phyloP scores from a whole-genome alignment of 2,797 vertebrate genomes.

The Sebastes cheni region DNA sequence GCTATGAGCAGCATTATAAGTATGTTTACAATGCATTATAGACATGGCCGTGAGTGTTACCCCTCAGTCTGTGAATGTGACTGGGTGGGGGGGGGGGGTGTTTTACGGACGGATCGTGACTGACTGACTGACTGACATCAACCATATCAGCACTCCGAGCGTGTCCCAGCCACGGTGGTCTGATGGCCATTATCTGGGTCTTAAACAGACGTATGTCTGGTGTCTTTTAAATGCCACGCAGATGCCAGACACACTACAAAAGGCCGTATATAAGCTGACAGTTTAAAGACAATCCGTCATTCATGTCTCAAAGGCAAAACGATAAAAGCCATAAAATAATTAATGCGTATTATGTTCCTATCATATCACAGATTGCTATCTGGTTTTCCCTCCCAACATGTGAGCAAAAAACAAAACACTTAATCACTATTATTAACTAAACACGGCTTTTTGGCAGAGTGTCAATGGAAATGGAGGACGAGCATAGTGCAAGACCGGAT shows the following conservation, averaged over 20 bases:
- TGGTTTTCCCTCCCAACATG: not conserved
- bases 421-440: constrained; percentile 19
- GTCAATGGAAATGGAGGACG: not conserved
- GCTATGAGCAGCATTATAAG: not conserved
- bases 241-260: constrained; percentile 53
- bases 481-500: not conserved
- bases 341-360: constrained; percentile 4
- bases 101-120: constrained; percentile 27
- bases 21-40: not conserved
- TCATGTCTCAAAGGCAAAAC: constrained; percentile 23
- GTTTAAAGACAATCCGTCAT: constrained; percentile 35
- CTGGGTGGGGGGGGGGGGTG: not conserved
- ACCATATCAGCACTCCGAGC: constrained; percentile 57
- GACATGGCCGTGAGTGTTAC: not conserved
- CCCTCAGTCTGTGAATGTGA: not conserved
- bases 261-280: constrained; percentile 24
- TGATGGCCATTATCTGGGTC: constrained; percentile 62
- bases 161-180: constrained; percentile 63
- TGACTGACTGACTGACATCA: constrained; percentile 48
- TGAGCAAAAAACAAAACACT: constrained; percentile 9
- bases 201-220: constrained; percentile 67
- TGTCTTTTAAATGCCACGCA: constrained; percentile 64
- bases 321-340: constrained; percentile 25
- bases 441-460: not conserved
- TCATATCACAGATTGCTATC: constrained; percentile 3